These are phyloP conservation scores for Metellina segmentata DNA, from an alignment of 2,888 invertebrate genomes.

Conservation along the genomic window DNA sequence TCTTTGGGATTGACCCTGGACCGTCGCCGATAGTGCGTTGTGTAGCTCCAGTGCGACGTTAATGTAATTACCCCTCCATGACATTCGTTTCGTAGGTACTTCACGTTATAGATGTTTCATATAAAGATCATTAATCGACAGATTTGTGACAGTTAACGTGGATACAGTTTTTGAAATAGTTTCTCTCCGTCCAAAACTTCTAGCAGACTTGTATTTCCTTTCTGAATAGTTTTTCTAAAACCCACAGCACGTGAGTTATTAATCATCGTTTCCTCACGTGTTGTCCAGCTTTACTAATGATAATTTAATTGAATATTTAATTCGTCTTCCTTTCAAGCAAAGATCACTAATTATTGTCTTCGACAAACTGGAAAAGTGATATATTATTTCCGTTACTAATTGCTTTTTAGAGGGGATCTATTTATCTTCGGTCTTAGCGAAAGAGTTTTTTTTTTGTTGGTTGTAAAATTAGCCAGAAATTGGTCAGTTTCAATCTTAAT, in stretches of 20 bases:
- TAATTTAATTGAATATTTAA: conserved; percentile 65
- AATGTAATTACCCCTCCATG: too few relatives aligned
- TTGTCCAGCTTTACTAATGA: conserved; percentile 18
- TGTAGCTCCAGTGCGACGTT: too few relatives aligned
- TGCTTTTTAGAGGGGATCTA: conserved; percentile 31
- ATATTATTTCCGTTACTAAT: conserved; percentile 36
- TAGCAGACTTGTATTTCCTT: too few relatives aligned
- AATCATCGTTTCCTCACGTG: conserved; percentile 22
- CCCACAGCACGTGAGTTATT: conserved; percentile 3
- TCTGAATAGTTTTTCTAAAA: not conserved
- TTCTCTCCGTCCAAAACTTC: not conserved
- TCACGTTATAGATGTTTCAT: too few relatives aligned
- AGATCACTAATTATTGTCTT: conserved; percentile 38
- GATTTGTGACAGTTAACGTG: not conserved
- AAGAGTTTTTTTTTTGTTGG: too few relatives aligned
- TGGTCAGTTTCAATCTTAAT: not conserved
- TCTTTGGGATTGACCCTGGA: too few relatives aligned
- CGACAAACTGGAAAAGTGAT: conserved; percentile 37
- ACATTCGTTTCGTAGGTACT: too few relatives aligned
- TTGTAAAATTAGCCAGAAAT: too few relatives aligned
- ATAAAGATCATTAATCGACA: too few relatives aligned
- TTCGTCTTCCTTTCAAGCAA: conserved; percentile 21
- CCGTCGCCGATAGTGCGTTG: too few relatives aligned
- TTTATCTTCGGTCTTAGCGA: not conserved
- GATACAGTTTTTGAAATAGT: not conserved